Percentiles rank a stretch among this genome's conserved stretches.
These are phyloP conservation scores for Andricus quercusramuli DNA, from an alignment of 2,888 invertebrate genomes.

Conservation along the genomic window DNA sequence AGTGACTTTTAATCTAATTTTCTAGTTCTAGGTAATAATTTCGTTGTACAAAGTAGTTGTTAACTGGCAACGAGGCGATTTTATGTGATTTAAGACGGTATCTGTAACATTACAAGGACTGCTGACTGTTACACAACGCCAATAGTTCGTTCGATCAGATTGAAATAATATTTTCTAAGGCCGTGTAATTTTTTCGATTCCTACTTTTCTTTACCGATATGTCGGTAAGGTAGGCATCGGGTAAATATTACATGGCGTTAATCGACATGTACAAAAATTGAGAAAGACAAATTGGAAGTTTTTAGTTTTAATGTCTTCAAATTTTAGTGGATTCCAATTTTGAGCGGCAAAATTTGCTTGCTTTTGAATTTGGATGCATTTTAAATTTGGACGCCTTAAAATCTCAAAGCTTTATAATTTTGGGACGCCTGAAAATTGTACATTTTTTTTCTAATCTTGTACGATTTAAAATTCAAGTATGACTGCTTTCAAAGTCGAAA, in stretches of 20 bases:
- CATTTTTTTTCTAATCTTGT: not conserved
- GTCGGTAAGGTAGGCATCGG: too few species aligned
- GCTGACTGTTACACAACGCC: slow-evolving; percentile 70
- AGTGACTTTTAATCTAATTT: slow-evolving; percentile 37
- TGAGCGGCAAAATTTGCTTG: too few species aligned
- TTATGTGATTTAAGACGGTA: slow-evolving; percentile 60
- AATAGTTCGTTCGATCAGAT: slow-evolving; percentile 55
- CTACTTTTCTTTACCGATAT: too few species aligned
- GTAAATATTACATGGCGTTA: too few species aligned
- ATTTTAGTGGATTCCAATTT: not conserved
- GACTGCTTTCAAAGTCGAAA: too few species aligned
- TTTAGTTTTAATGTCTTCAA: not conserved
- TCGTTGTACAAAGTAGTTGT: slow-evolving; percentile 47
- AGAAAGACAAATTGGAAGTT: not conserved
- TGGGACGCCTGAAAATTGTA: too few species aligned
- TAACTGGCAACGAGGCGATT: slow-evolving; percentile 65
- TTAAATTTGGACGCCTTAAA: too few species aligned
- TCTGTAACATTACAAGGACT: slow-evolving; percentile 66
- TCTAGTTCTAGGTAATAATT: slow-evolving; percentile 41
- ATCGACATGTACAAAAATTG: slow-evolving; percentile 33
- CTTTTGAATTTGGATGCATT: too few species aligned
- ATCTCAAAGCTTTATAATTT: too few species aligned
- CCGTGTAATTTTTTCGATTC: too few species aligned
- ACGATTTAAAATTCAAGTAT: too few species aligned
- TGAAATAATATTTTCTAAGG: slow-evolving; percentile 58